A percentile compares a stretch with the other conserved stretches of the same genome.
Conservation (phyloP, 2,797 vertebrate species). For the Catharus ustulatus region DNA sequence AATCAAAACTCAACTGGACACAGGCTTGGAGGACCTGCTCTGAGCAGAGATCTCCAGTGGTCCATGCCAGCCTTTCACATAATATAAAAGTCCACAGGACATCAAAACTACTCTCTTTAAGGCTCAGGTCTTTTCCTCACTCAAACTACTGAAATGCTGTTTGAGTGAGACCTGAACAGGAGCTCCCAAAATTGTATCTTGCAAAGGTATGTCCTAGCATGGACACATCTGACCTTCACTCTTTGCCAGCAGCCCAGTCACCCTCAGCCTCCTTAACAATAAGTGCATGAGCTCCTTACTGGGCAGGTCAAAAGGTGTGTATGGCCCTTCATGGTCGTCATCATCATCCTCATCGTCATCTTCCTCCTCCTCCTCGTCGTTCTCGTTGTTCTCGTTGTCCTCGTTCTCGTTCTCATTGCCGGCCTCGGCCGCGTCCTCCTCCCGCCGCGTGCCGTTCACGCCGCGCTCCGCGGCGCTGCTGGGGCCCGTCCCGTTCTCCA, state of each 20-base stretch:
- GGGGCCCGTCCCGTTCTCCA: conserved; percentile 88
- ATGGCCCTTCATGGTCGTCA: conserved; percentile 84
- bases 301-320: conserved; percentile 87
- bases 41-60: background rate
- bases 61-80: background rate
- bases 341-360: conserved; percentile 85
- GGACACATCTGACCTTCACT: too few relatives aligned
- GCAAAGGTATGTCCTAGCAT: too few relatives aligned
- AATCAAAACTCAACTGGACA: background rate
- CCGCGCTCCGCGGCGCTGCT: conserved; percentile 74
- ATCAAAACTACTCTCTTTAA: background rate
- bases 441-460: conserved; percentile 71
- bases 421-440: conserved; percentile 78
- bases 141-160: background rate
- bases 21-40: background rate
- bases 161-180: background rate
- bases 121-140: background rate
- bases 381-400: conserved; percentile 88
- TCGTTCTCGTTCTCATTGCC: conserved; percentile 88
- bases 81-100: background rate
- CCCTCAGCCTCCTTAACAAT: too few relatives aligned
- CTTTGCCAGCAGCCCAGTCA: too few relatives aligned
- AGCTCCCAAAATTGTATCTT: background rate
- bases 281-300: conserved; percentile 76
- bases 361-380: conserved; percentile 83